Conservation (phyloP, 2,888 invertebrate species). For the Itoplectis maculator region DNA sequence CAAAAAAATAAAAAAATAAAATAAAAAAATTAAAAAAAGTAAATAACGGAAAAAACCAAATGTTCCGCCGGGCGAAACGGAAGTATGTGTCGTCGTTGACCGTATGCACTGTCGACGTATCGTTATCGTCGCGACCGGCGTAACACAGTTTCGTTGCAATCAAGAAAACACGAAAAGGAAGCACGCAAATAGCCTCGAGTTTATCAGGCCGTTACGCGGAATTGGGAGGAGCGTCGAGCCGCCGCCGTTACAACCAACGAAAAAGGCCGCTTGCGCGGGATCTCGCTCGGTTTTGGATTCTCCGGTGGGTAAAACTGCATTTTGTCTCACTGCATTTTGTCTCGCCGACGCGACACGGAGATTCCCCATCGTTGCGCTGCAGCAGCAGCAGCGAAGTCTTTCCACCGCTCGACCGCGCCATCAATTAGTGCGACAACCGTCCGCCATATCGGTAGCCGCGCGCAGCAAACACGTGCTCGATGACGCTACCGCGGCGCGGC, state of each 20-base stretch:
- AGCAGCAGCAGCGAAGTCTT: not conserved
- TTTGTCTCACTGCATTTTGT: not conserved
- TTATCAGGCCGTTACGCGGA: not conserved
- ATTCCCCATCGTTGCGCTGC: not conserved
- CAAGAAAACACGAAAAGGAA: not conserved
- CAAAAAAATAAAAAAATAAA: no score
- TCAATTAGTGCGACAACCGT: not conserved
- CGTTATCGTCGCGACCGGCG: not conserved
- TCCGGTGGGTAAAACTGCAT: not conserved
- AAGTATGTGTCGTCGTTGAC: not conserved
- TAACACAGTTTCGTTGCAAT: no score
- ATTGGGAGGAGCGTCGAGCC: not conserved
- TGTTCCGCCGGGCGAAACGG: not conserved
- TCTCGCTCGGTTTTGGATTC: not conserved
- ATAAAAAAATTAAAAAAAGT: no score
- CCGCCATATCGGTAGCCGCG: not conserved
- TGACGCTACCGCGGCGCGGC: slow-evolving; percentile 28
- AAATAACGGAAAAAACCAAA: not conserved
- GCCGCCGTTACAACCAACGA: not conserved
- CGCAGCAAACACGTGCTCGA: slow-evolving; percentile 45
- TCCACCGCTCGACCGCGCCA: not conserved
- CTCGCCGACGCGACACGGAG: not conserved
- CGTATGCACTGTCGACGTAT: not conserved
- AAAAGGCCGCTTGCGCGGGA: no score
- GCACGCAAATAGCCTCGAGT: not conserved